These are phyloP conservation scores for Hypotaenidia philippensis DNA, from an alignment of 2,797 vertebrate genomes.

Conservation along the genomic window DNA sequence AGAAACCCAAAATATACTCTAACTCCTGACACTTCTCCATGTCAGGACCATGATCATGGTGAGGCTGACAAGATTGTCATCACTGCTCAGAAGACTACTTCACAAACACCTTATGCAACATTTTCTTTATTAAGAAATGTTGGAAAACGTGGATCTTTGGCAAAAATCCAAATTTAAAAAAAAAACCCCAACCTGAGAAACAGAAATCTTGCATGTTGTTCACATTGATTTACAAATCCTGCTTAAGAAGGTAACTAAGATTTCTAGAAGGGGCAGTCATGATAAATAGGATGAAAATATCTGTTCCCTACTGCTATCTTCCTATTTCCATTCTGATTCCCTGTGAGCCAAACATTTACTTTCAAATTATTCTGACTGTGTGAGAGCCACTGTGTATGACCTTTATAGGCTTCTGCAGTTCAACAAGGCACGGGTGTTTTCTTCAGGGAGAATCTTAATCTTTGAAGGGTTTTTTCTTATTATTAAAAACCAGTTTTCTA, in stretches of 20 bases:
- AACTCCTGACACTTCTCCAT: neutral
- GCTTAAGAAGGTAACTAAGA: neutral
- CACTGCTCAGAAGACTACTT: neutral
- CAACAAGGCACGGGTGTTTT: neutral
- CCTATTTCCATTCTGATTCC: slow-evolving; percentile 12
- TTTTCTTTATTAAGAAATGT: neutral
- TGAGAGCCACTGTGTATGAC: neutral
- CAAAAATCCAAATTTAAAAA: neutral
- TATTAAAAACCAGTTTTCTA: neutral
- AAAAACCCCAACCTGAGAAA: neutral
- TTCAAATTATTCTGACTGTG: slow-evolving; percentile 18
- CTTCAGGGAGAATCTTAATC: slow-evolving; percentile 22
- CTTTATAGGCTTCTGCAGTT: neutral
- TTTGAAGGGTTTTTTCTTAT: neutral
- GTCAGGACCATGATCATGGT: rapidly evolving
- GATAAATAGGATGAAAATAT: slow-evolving; percentile 19
- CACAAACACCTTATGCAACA: neutral
- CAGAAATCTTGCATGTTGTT: neutral
- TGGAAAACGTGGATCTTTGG: neutral
- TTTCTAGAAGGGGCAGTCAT: neutral
- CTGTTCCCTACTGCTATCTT: neutral
- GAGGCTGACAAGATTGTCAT: neutral
- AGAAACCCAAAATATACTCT: neutral
- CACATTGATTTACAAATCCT: neutral
- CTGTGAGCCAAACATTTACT: slow-evolving; percentile 39